Evolutionary conservation across 2,113 vertebrate genomes (phyloP), one percentile per base, ranked within the genome.

Genomic region (Cryptomyrus ogoouensis): DNA sequence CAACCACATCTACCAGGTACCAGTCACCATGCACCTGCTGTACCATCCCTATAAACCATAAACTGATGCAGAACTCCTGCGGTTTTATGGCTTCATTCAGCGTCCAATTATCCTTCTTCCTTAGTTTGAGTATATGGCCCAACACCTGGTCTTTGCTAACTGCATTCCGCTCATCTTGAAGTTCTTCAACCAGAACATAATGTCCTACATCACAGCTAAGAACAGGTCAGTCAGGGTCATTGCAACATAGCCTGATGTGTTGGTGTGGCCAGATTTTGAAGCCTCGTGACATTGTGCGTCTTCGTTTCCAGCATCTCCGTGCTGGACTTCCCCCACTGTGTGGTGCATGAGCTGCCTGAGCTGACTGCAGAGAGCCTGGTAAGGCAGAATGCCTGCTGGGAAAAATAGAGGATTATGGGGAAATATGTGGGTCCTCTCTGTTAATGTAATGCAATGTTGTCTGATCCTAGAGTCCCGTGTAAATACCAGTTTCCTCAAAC

Each of bases 151-250:
- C 84, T 99, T 99, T 90, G 98, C 98, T 91, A 99, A 99, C 95
- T 99, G 98, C 92, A 99, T 99, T 92, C 98, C 98, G 0, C 97
- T 99, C 94, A 99, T 99, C 91, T 95, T 99, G 21, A 99, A 99
- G 96, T 99, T 99, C 95, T 99, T 99, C 96, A 99, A 99, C 96
- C 98, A 99, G 95, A 99, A 99, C 95, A 99, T 99, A 93, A 99
- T 99, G 98, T 99, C 98, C 24, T 99, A 99, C 94, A 99, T 99
- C 95, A 99, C 98, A 39, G 98, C 98, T 90, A 99, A 99, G 94
- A 99, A 99, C 94, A 97, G 98, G 98, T 99, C 94, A 90, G 39
- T 1, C 19, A 42, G 21, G 39, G 3, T 6, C 13, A 53, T 17
- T 46, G 80, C 47, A 44, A 90, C 53, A n/a, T 46, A 17, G 44